phyloP scores from a whole-genome alignment of 2,113 vertebrate genomes.

The Capra hircus region DNA sequence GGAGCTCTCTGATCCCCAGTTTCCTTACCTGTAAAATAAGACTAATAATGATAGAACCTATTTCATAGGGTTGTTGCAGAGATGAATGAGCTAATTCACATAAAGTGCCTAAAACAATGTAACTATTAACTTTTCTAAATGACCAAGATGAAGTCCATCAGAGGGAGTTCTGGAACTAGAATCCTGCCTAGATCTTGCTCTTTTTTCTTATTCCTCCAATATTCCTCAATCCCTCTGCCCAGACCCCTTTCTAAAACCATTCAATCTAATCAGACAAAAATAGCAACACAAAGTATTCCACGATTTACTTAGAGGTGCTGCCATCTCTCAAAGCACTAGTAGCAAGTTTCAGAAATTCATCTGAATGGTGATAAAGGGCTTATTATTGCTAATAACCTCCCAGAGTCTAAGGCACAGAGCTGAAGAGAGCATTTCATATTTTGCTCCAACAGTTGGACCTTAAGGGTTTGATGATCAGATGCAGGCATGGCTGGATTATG shows the following conservation, averaged over 20 bases:
- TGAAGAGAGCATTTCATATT: conserved; percentile 21
- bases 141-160: not conserved
- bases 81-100: not conserved
- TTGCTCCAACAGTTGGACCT: conserved; percentile 29
- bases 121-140: not conserved
- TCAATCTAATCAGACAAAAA: conserved; percentile 9
- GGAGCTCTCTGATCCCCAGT: not conserved
- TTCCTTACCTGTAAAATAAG: not conserved
- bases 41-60: not conserved
- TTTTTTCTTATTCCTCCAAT: not conserved
- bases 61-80: not conserved
- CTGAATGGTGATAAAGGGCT: not conserved
- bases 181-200: not conserved
- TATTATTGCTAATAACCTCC: conserved; percentile 41
- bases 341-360: not conserved
- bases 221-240: not conserved
- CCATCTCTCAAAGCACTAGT: not conserved
- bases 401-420: not conserved
- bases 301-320: not conserved
- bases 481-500: conserved; percentile 26
- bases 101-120: not conserved
- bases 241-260: conserved; percentile 9
- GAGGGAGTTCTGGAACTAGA: not conserved
- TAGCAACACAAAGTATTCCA: not conserved
- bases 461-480: conserved; percentile 34